A percentile compares a stretch with the other conserved stretches of the same genome.
Conservation (phyloP, 2,888 invertebrate genomes). For the Lasius platythorax region DNA sequence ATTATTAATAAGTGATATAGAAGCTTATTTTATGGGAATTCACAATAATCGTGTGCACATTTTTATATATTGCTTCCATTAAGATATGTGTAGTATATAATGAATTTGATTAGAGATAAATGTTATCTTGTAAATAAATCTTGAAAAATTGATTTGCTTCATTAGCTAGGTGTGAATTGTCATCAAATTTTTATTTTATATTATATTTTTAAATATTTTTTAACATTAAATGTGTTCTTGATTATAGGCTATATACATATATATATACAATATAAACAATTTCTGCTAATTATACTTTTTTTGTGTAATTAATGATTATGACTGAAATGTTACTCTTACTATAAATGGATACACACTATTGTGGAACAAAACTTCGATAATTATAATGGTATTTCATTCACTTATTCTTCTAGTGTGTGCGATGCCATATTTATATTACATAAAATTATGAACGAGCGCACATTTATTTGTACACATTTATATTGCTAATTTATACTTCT, state of each 20-base stretch:
- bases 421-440: constrained; percentile 55
- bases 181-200: constrained; percentile 38
- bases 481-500: constrained; percentile 58
- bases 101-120: constrained; percentile 57
- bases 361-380: constrained; percentile 22
- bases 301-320: constrained; percentile 32
- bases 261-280: constrained; percentile 30
- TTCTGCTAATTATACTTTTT: constrained; percentile 32
- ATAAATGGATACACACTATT: constrained; percentile 14
- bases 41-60: constrained; percentile 9
- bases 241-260: background rate
- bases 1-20: constrained; percentile 33
- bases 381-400: constrained; percentile 46
- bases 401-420: constrained; percentile 52
- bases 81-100: constrained; percentile 14
- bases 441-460: constrained; percentile 58
- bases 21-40: constrained; percentile 29
- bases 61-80: constrained; percentile 35
- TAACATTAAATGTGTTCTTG: background rate
- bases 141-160: constrained; percentile 55
- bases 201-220: constrained; percentile 36
- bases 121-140: constrained; percentile 56
- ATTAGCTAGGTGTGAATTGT: constrained; percentile 50
- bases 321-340: constrained; percentile 23
- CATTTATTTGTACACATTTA: constrained; percentile 60